Base-by-base conservation (phyloP, 2,888 invertebrate genomes). In the Notodonta dromedarius region DNA sequence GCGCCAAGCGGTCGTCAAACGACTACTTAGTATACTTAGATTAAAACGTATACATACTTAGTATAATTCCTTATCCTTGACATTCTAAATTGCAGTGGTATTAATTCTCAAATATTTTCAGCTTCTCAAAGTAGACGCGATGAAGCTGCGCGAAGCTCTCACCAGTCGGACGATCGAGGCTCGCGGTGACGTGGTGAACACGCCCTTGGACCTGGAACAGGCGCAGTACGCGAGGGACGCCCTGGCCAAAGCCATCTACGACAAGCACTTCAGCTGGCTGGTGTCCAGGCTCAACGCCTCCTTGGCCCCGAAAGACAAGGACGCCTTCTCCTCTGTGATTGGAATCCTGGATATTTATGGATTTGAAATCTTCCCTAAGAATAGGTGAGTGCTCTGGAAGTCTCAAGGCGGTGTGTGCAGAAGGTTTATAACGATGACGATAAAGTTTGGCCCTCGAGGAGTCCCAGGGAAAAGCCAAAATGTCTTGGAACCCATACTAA, bases 331-430 rank as follows among this genome's bases (percentile, higher is more conserved):
- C 32, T 94, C 94, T 2, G 96, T 98, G 0, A 97, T 98, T 90
- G 98, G 98, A 2, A 97, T 98, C 73, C 90, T 98, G 71, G 98
- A 98, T 85, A 98, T 98, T 77, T 98, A 98, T 79, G 98, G 98
- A 57, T 98, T 98, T 84, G 98, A 98, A 89, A 98, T 98, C 71
- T 98, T 98, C 93, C 95, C 97, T 59, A 96, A 95, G 73, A 98
- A 98, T 84, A 97, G 97, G 96, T 97, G 78, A 82, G 82, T 67
- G 0, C 12, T 42, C 39, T 46, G 9, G 24, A 2, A 2, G 24
- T 24, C 24, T 24, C 24, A 24, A 24, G 24, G 24, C 24, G 24
- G 24, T 24, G 24, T 24, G 24, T 24, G 24, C 24, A 1, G 24
- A 24, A 24, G 24, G 24, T 24, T 24, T 24, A 1, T 2, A 24